phyloP scores from a whole-genome alignment of 2,113 vertebrate species.

The Ciconia stormi region DNA sequence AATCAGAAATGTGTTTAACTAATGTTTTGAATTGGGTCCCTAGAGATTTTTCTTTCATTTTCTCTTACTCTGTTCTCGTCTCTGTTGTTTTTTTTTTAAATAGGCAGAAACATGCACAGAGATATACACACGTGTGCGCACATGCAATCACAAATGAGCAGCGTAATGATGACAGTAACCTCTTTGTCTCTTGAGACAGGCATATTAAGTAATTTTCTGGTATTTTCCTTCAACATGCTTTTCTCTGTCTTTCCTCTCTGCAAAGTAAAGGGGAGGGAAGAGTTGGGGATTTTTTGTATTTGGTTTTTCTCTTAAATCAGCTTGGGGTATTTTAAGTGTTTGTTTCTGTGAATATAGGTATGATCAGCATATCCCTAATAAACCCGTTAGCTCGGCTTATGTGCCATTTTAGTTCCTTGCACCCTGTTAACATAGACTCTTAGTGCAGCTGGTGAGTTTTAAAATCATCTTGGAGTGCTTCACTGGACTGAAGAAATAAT shows the following conservation, averaged over 20 bases:
- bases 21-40: background rate
- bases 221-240: background rate
- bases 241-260: background rate
- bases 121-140: fast-evolving
- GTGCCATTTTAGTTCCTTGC: constrained; percentile 9
- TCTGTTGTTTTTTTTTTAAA: background rate
- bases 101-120: background rate
- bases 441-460: constrained; percentile 69
- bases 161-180: background rate
- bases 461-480: constrained; percentile 73
- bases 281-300: background rate
- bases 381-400: constrained; percentile 7
- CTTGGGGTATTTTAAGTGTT: background rate
- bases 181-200: background rate
- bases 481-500: constrained; percentile 70
- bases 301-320: background rate
- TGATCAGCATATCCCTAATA: background rate
- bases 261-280: background rate
- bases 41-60: background rate
- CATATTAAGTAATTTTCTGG: background rate
- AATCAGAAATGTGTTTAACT: background rate
- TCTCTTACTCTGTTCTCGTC: background rate
- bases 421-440: constrained; percentile 25
- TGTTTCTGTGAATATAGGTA: background rate
- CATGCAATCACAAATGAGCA: background rate